phyloP scores from a whole-genome alignment of 23 tunicate genomes.

The Aplidium turbinatum region DNA sequence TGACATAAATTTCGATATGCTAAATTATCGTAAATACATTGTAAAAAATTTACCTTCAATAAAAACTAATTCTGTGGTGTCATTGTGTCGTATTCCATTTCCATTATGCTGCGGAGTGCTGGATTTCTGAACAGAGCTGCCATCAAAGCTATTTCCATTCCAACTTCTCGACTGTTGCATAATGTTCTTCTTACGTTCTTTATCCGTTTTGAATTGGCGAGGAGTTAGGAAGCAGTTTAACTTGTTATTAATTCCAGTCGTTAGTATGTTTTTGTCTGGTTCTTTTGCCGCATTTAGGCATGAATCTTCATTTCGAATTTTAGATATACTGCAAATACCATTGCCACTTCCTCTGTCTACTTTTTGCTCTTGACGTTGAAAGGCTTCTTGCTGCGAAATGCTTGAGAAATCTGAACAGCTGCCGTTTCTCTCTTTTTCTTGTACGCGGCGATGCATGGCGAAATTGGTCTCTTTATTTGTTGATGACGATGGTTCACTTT shows the following conservation, averaged over 20 bases:
- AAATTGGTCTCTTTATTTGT: not conserved
- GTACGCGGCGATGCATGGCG: not conserved
- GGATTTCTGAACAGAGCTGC: too few relatives aligned
- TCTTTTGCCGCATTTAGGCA: too few relatives aligned
- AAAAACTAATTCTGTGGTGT: too few relatives aligned
- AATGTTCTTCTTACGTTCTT: not conserved
- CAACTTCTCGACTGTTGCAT: constrained; percentile 14
- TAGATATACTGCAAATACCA: not conserved
- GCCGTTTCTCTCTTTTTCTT: not conserved
- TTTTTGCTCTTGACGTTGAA: not conserved
- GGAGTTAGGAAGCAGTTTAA: constrained; percentile 43
- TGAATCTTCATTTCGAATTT: too few relatives aligned
- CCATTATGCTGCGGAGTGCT: too few relatives aligned
- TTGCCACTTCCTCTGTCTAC: not conserved
- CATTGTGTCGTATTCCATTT: too few relatives aligned
- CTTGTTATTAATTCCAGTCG: constrained; percentile 22
- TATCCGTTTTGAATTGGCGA: constrained; percentile 11
- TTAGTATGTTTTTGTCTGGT: constrained; percentile 4
- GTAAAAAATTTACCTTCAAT: too few relatives aligned
- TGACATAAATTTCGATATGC: too few relatives aligned
- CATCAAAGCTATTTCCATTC: constrained; percentile 13
- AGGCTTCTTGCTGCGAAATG: not conserved
- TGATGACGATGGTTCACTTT: too few relatives aligned
- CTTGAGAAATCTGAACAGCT: constrained; percentile 15
- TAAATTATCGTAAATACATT: too few relatives aligned